These are phyloP conservation scores for human (Homo sapiens) DNA, from an alignment of 2,113 vertebrate species.

Conservation along the genomic window GRCh38 chr12:33323001-33323500, in stretches of 20 bases:
- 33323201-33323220: background rate
- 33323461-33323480: background rate
- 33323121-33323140: background rate
- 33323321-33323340: background rate
- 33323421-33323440: background rate
- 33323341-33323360: background rate
- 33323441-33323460: too few species aligned
- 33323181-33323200: background rate
- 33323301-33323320: background rate
- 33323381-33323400: background rate
- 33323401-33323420: background rate
- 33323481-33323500: background rate
- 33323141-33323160: background rate
- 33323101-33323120: background rate
- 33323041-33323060: too few species aligned
- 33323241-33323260: background rate
- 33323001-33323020: too few species aligned
- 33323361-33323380: background rate
- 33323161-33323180: background rate
- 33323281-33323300: background rate
- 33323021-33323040: too few species aligned
- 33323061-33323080: too few species aligned
- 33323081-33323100: too few species aligned
- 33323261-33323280: background rate
- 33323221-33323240: background rate